phyloP scores from a whole-genome alignment of 2,888 invertebrate species.

The Sarcophaga variegata region DNA sequence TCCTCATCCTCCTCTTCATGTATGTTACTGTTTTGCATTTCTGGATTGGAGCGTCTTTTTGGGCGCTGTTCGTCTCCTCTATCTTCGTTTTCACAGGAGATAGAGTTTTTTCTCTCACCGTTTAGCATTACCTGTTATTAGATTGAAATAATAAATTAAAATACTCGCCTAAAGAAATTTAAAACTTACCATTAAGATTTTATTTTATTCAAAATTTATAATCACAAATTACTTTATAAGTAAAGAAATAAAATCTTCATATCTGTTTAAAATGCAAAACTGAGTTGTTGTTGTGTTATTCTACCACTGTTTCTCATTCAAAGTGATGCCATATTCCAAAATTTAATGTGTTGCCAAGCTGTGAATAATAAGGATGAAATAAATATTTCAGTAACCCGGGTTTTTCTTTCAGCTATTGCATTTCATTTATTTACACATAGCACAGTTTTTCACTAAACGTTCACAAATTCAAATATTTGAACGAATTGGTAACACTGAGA shows the following conservation, averaged over 20 bases:
- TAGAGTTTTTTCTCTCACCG: background rate
- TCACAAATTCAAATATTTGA: no score
- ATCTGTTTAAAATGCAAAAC: background rate
- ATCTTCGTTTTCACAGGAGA: background rate
- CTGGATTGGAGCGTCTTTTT: background rate
- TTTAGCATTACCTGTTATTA: background rate
- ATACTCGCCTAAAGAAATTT: background rate
- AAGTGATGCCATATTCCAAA: no score
- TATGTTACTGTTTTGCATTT: background rate
- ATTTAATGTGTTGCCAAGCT: no score
- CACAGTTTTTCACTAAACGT: no score
- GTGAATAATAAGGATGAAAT: no score
- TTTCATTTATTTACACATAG: no score
- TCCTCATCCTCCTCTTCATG: background rate
- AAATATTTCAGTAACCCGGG: no score
- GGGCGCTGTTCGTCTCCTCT: background rate
- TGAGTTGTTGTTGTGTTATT: background rate
- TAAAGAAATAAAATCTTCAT: background rate
- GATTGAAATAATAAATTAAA: background rate
- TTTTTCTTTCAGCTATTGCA: no score
- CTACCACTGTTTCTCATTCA: no score
- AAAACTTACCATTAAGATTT: background rate
- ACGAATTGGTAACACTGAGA: no score
- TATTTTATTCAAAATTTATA: background rate
- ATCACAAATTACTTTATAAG: background rate